Percentiles rank a stretch among this genome's conserved stretches.
These are phyloP conservation scores for Melanostoma mellinum DNA, from an alignment of 2,888 invertebrate genomes.

Conservation along the genomic window DNA sequence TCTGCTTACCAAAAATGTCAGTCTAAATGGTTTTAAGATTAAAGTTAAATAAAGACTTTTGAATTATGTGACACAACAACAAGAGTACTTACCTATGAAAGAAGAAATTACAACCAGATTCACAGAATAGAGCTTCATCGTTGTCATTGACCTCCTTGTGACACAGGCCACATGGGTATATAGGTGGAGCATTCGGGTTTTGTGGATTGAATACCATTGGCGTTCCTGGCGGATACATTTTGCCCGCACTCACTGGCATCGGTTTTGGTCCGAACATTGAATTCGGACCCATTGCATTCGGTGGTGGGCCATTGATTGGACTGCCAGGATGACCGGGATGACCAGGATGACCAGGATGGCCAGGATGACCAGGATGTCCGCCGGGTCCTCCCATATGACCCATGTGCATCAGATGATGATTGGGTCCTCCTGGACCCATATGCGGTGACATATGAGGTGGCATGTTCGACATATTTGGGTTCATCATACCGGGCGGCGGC, in stretches of 20 bases:
- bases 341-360: slow-evolving; percentile 83
- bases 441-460: slow-evolving; percentile 74
- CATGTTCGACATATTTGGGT: slow-evolving; percentile 75
- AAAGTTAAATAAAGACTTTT: neutral
- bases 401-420: slow-evolving; percentile 75
- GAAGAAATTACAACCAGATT: slow-evolving; percentile 99
- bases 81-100: slow-evolving; percentile 91
- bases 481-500: slow-evolving; percentile 77
- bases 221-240: slow-evolving; percentile 97
- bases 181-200: slow-evolving; percentile 98
- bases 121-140: slow-evolving; percentile 98
- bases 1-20: too few relatives aligned
- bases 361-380: slow-evolving; percentile 74
- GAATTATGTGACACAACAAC: neutral
- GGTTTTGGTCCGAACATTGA: slow-evolving; percentile 87
- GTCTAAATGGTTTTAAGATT: neutral
- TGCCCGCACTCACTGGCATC: slow-evolving; percentile 93
- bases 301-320: slow-evolving; percentile 76
- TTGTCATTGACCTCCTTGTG: slow-evolving; percentile 99
- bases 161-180: slow-evolving; percentile 98
- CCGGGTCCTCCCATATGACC: slow-evolving; percentile 78
- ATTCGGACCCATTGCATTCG: slow-evolving; percentile 75
- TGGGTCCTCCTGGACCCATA: slow-evolving; percentile 74
- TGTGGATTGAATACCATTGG: slow-evolving; percentile 99
- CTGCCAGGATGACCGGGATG: slow-evolving; percentile 83